phyloP scores from a whole-genome alignment of 2,888 invertebrate genomes.

The Mantis religiosa region DNA sequence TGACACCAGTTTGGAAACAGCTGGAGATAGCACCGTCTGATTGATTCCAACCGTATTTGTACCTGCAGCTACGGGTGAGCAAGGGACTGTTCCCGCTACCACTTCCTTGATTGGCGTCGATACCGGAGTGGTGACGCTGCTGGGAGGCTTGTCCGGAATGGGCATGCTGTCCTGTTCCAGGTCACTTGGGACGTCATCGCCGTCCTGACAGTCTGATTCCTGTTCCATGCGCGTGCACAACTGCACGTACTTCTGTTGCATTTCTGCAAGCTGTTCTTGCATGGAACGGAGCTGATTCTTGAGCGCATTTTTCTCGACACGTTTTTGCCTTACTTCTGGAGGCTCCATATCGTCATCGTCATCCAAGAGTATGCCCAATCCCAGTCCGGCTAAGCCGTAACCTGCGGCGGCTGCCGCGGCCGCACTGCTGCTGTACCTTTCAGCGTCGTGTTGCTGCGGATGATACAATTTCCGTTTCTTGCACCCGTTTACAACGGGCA shows the following conservation, averaged over 20 bases:
- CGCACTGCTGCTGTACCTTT: constrained; percentile 44
- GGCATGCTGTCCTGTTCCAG: constrained; percentile 54
- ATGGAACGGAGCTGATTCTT: constrained; percentile 81
- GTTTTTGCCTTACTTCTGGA: constrained; percentile 75
- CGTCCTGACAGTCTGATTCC: constrained; percentile 67
- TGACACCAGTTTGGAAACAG: constrained; percentile 59
- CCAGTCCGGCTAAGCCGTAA: constrained; percentile 52
- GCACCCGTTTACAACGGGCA: constrained; percentile 80
- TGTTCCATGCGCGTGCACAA: constrained; percentile 81
- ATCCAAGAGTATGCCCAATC: constrained; percentile 53
- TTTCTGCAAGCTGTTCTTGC: constrained; percentile 85
- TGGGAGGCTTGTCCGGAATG: constrained; percentile 42
- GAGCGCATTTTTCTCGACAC: constrained; percentile 80
- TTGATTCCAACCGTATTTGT: neutral
- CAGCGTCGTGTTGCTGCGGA: constrained; percentile 86
- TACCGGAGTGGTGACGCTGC: constrained; percentile 33
- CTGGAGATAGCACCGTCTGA: constrained; percentile 33
- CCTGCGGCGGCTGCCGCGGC: constrained; percentile 46
- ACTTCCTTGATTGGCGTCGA: constrained; percentile 35
- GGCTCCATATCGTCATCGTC: constrained; percentile 72
- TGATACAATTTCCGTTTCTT: constrained; percentile 94
- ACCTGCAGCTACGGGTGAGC: constrained; percentile 19
- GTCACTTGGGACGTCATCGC: constrained; percentile 70
- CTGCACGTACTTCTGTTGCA: constrained; percentile 88
- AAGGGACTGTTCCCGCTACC: constrained; percentile 11